Conservation (phyloP, 2,113 vertebrate genomes). For the Microtus ochrogaster region DNA sequence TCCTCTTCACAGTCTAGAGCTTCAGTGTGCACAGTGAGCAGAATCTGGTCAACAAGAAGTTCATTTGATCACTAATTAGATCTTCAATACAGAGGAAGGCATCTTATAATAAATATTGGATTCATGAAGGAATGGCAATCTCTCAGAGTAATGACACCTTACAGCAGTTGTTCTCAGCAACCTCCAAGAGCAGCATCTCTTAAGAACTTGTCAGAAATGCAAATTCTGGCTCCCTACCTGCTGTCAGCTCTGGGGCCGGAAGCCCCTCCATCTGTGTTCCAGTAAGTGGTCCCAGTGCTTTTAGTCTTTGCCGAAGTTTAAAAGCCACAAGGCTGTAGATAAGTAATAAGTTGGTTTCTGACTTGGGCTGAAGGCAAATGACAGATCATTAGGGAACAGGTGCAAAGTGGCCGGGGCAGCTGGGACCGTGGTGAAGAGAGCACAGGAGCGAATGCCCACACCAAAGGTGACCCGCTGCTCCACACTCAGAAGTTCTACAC, state of each 20-base stretch:
- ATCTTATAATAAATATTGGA: background rate
- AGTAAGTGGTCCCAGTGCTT: background rate
- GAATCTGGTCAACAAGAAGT: background rate
- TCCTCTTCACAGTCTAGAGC: background rate
- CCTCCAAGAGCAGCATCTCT: background rate
- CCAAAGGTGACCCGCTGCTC: background rate
- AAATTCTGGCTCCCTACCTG: background rate
- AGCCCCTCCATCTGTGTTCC: background rate
- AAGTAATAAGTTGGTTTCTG: conserved; percentile 25
- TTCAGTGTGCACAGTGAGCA: background rate
- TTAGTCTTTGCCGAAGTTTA: background rate
- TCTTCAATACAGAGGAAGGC: background rate
- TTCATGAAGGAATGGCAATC: background rate
- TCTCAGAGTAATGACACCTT: background rate
- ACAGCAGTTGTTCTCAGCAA: background rate
- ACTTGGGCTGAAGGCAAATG: background rate
- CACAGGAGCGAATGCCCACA: background rate
- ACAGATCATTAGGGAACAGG: background rate
- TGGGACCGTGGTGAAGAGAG: background rate
- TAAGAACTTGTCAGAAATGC: background rate
- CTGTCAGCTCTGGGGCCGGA: background rate
- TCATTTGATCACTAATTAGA: background rate
- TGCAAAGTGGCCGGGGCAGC: background rate
- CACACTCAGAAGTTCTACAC: background rate
- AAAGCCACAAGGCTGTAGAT: background rate